phyloP scores from a whole-genome alignment of 2,797 vertebrate genomes.

The Melanotaenia boesemani region DNA sequence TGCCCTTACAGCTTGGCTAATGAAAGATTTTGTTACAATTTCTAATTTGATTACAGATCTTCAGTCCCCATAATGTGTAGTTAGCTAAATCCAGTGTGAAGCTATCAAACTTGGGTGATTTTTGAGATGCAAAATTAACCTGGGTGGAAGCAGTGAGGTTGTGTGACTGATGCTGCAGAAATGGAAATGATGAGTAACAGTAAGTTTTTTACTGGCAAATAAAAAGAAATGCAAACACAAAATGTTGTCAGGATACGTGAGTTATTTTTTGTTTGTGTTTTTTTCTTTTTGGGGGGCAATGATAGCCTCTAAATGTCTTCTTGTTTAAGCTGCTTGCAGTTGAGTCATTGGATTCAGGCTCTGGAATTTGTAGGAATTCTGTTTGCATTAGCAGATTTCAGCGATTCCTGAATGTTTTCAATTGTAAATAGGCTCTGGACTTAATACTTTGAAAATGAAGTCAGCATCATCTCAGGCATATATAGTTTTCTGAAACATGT shows the following conservation, averaged over 20 bases:
- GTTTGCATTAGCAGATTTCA: no score
- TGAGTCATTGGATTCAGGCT: no score
- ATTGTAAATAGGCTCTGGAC: no score
- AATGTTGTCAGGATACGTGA: not conserved
- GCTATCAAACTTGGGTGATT: not conserved
- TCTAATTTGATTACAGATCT: constrained; percentile 20
- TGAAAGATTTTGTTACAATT: not conserved
- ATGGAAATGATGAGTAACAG: constrained; percentile 2
- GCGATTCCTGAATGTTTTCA: no score
- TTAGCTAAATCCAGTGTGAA: constrained; percentile 10
- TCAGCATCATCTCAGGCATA: no score
- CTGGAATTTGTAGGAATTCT: no score
- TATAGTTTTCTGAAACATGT: no score
- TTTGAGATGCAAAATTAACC: constrained; percentile 13
- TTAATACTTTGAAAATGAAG: no score
- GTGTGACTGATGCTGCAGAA: constrained; percentile 5
- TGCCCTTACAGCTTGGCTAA: not conserved
- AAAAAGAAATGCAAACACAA: not conserved
- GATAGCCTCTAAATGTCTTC: no score
- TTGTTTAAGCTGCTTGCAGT: no score
- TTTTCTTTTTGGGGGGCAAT: no score
- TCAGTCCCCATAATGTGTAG: constrained; percentile 1
- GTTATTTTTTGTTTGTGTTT: no score
- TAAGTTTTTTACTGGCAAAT: not conserved
- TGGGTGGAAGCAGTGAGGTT: constrained; percentile 26